Percentiles rank a stretch among this genome's conserved stretches.
Evolutionary conservation across 1,140 invertebrate genomes (phyloP).

Genomic region (Hycleus phaleratus): DNA sequence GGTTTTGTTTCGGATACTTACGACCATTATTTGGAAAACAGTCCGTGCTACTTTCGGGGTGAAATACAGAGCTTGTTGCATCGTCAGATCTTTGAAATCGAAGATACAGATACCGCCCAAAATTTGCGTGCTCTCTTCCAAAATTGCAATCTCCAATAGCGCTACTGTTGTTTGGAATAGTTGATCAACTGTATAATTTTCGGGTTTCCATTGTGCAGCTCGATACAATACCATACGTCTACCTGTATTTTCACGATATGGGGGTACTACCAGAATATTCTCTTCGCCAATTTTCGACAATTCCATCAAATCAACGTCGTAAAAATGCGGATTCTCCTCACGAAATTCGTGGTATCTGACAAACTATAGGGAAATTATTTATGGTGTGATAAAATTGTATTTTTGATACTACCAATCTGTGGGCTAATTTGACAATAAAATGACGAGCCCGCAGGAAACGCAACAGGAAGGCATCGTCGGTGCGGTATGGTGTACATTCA

Average conservation of each 20-base stretch:
- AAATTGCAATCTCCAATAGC: constrained; percentile 60
- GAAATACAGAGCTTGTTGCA: constrained; percentile 63
- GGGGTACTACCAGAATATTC: constrained; percentile 61
- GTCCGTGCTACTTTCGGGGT: constrained; percentile 59
- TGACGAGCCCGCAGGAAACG: constrained; percentile 75
- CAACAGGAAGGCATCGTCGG: constrained; percentile 75
- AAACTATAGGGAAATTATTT: constrained; percentile 45
- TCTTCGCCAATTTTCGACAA: constrained; percentile 60
- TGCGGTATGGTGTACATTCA: constrained; percentile 63
- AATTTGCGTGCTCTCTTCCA: constrained; percentile 68
- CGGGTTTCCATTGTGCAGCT: constrained; percentile 65
- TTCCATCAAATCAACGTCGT: constrained; percentile 56
- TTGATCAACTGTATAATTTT: constrained; percentile 56
- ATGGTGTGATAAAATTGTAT: neutral
- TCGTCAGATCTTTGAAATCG: constrained; percentile 60
- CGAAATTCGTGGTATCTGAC: constrained; percentile 69
- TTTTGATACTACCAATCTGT: constrained; percentile 57
- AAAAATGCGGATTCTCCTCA: constrained; percentile 60
- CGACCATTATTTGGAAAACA: constrained; percentile 58
- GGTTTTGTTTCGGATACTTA: constrained; percentile 40
- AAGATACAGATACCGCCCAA: constrained; percentile 67
- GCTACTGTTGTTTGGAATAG: constrained; percentile 65
- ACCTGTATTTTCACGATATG: constrained; percentile 64
- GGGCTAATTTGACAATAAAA: constrained; percentile 70
- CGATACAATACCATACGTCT: constrained; percentile 59